These are phyloP conservation scores for Phyllotis vaccarum DNA, from an alignment of 2,797 vertebrate species.

Conservation along the genomic window DNA sequence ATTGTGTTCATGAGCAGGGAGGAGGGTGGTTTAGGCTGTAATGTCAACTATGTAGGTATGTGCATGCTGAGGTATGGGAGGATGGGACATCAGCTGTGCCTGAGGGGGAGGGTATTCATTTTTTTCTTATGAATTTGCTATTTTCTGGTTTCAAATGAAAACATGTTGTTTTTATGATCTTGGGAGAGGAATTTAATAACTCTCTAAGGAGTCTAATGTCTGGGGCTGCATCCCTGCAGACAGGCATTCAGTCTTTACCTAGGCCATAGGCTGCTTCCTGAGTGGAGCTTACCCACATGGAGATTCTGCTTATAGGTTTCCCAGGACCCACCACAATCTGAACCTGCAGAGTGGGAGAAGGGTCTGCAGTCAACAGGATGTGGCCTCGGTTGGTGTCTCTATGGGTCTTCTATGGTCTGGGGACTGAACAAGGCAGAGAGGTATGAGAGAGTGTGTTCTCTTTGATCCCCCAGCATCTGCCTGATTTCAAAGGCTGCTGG, in stretches of 20 bases:
- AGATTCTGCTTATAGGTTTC: neutral
- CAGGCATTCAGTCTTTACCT: neutral
- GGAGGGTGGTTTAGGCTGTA: neutral
- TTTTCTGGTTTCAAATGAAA: constrained; percentile 26
- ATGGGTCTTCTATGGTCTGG: neutral
- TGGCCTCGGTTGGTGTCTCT: neutral
- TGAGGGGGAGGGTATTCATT: neutral
- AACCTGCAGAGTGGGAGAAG: neutral
- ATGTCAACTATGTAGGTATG: neutral
- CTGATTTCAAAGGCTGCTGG: constrained; percentile 2
- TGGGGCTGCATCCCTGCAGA: neutral
- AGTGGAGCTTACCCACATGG: neutral
- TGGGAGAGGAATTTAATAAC: neutral
- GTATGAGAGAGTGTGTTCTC: neutral
- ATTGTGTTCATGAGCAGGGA: neutral
- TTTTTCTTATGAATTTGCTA: neutral
- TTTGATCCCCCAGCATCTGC: neutral
- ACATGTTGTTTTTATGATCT: neutral
- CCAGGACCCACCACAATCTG: neutral
- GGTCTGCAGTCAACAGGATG: neutral
- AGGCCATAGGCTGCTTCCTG: neutral
- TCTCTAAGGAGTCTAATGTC: neutral
- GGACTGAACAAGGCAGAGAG: neutral
- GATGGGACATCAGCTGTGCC: neutral
- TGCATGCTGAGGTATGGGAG: neutral